Base-by-base conservation (phyloP, 2,888 invertebrate species). In the Dryobotodes eremita region DNA sequence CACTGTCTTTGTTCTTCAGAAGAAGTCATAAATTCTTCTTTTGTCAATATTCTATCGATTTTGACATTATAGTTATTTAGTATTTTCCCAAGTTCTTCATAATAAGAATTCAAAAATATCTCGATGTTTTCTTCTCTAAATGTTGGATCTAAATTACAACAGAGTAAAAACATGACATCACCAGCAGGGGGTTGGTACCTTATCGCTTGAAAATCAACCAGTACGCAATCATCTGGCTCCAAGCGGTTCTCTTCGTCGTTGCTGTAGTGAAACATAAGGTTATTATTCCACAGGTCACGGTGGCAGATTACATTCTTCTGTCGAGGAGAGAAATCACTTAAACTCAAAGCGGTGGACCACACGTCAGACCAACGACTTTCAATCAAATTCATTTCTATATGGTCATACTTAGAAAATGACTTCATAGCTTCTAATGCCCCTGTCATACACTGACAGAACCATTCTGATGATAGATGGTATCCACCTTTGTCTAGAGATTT, bases 161-260 rank as follows among this genome's bases (percentile, higher is more conserved):
- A 97, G 2, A 98, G 92, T 46, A 97, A 93, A 48, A 97, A 92
- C 91, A 97, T 96, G 2, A 98, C 94, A 88, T 98, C 98, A 68
- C 98, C 96, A 36, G 97, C 97, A 0, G 98, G 97, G 0, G 98
- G 98, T 26, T 97, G 97, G 90, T 97, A 98, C 48, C 97, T 96
- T 0, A 97, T 94, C 71, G 98, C 95, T 93, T 98, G 98, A 89
- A 97, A 98, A 92, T 98, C 98, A 4, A 98, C 97, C 17, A 98
- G 91, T 55, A 97, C 91, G 86, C 98, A 98, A 50, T 97, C 97
- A 4, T 97, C 94, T 1, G 97, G 97, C 55, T 90, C 91, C 31
- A 50, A 55, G 11, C 20, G 65, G 23, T 80, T 79, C 11, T 93
- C 83, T 69, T 87, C 87, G 13, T 72, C 79, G 46, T 86, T 84